phyloP scores from a whole-genome alignment of 53 echinoderm and acorn worm species.

The Stichopus horrens region DNA sequence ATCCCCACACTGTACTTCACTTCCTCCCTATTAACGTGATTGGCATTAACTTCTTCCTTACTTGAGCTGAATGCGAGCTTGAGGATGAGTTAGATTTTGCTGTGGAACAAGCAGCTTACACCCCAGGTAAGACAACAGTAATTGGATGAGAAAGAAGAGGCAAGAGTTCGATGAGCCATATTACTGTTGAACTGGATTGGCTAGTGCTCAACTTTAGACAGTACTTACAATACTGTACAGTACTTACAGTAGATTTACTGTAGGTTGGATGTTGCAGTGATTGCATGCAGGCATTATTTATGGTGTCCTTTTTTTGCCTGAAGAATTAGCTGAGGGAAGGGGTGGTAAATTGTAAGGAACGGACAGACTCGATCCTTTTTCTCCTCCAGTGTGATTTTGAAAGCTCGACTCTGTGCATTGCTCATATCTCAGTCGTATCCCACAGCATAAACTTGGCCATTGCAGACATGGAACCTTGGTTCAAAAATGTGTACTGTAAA shows the following conservation, averaged over 20 bases:
- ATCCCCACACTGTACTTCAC: neutral
- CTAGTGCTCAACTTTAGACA: neutral
- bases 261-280: neutral
- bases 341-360: too few species aligned
- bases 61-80: conserved; percentile 41
- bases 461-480: too few species aligned
- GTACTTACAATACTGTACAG: neutral
- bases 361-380: too few species aligned
- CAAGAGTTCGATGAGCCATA: neutral
- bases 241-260: neutral
- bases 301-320: too few species aligned
- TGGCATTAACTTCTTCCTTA: conserved; percentile 31
- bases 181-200: neutral
- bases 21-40: conserved; percentile 7
- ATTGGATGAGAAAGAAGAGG: neutral
- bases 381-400: too few species aligned
- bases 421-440: too few species aligned
- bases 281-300: too few species aligned
- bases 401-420: too few species aligned
- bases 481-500: too few species aligned
- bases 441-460: too few species aligned
- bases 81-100: conserved; percentile 32
- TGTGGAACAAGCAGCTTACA: conserved; percentile 15
- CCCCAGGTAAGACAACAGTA: conserved; percentile 18
- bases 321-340: too few species aligned